phyloP scores from a whole-genome alignment of 2,113 vertebrate genomes.

The Podarcis muralis region DNA sequence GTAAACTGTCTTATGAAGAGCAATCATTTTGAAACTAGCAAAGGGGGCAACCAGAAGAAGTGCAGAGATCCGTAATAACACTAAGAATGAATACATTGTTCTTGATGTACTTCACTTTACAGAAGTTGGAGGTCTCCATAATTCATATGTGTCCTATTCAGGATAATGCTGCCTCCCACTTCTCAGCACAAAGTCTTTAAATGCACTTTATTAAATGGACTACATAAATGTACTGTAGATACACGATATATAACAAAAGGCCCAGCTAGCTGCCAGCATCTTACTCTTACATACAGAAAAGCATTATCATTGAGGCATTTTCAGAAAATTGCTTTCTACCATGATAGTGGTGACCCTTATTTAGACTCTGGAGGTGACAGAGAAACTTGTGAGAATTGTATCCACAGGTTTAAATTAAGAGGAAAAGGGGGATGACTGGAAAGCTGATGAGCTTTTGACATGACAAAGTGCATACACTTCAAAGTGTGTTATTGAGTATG shows the following conservation, averaged over 20 bases:
- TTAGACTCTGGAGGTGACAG: conserved; percentile 27
- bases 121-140: background rate
- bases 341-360: background rate
- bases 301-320: background rate
- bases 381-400: background rate
- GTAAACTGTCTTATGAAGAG: background rate
- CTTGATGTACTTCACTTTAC: background rate
- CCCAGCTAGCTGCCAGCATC: background rate
- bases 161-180: background rate
- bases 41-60: background rate
- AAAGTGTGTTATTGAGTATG: background rate
- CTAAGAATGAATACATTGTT: background rate
- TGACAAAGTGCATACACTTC: conserved; percentile 17
- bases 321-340: conserved; percentile 15
- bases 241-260: conserved; percentile 1
- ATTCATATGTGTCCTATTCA: background rate
- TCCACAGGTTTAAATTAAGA: conserved; percentile 27
- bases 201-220: background rate
- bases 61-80: background rate
- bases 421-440: background rate
- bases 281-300: conserved; percentile 15
- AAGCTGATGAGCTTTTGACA: background rate
- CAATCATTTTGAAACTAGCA: background rate
- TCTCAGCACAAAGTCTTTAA: background rate
- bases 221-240: background rate